Conservation (phyloP, 2,888 invertebrate species). For the Ectemnius lituratus region DNA sequence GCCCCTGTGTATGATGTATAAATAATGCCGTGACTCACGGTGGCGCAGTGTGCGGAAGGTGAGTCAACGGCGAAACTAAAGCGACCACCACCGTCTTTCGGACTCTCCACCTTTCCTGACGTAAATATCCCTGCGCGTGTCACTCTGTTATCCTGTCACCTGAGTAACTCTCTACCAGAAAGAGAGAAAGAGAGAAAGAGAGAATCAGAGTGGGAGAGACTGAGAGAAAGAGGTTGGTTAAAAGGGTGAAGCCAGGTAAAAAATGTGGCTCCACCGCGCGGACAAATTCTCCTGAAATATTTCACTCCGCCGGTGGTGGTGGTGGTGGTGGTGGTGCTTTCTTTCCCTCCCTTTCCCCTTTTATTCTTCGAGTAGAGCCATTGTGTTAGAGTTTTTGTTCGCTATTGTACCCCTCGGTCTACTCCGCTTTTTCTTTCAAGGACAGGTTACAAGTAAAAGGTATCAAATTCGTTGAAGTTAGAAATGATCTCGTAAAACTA, state of each 20-base stretch:
- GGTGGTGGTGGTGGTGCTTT: background rate
- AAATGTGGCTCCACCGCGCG: constrained; percentile 36
- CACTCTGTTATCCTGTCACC: constrained; percentile 56
- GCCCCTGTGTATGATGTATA: constrained; percentile 55
- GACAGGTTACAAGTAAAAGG: too few relatives aligned
- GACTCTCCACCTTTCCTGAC: constrained; percentile 35
- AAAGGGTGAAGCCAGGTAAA: constrained; percentile 45
- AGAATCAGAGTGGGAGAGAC: too few relatives aligned
- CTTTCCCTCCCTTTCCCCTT: background rate
- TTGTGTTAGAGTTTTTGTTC: background rate
- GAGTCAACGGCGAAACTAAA: constrained; percentile 67
- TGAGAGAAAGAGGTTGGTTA: constrained; percentile 2
- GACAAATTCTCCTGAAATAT: constrained; percentile 46
- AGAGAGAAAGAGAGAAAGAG: too few relatives aligned
- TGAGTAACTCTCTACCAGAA: constrained; percentile 14
- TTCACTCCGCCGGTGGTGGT: constrained; percentile 22
- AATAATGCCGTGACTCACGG: constrained; percentile 69
- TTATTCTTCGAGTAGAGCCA: background rate
- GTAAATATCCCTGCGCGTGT: constrained; percentile 57
- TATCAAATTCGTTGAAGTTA: too few relatives aligned
- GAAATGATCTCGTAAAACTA: too few relatives aligned
- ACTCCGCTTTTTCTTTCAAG: background rate
- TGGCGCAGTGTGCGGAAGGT: constrained; percentile 53
- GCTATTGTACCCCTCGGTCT: background rate
- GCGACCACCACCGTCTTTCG: constrained; percentile 29